Evolutionary conservation across 2,888 invertebrate species (phyloP), one percentile per base, ranked within the genome.

Genomic region (Lasioglossum calceatum): DNA sequence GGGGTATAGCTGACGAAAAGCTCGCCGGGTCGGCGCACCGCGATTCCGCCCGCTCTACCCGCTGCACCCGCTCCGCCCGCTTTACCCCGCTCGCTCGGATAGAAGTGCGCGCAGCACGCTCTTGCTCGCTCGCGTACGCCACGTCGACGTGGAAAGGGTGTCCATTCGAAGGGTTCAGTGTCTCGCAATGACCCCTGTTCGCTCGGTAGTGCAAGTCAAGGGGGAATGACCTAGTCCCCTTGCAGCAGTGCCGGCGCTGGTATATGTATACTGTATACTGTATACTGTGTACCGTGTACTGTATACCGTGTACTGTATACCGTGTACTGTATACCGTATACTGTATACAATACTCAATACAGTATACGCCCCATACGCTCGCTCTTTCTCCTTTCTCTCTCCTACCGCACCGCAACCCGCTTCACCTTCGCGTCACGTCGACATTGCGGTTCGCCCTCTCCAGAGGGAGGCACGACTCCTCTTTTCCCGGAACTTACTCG

Each of bases 171-270:
- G 93, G 93, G 93, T 94, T 94, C 93, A 93, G 88, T 92, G 93
- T 93, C 94, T 94, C 93, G 92, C 93, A 91, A 92, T 94, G 94
- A 93, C 93, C 94, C 91, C 91, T 91, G 93, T 86, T 91, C 89
- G 87, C 87, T 88, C 87, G 89, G 82, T 85, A 88, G 87, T 90
- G 90, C 89, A 92, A 92, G 88, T 87, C 92, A 93, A 88, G 92
- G 93, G 92, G 93, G 93, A 94, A 94, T 94, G 94, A 93, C 94
- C 94, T 87, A 94, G 94, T 94, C 92, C 91, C 91, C 89, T 90
- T 87, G 84, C 90, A 77, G 50, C 73, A 36, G 72, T 67, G 78
- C 50, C 80, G 85, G 50, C 76, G 79, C 86, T 87, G 75, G 82
- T 81, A 84, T 54, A 54, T 19, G 14, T 47, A 32, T 32, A 32